Percentiles rank a stretch among this genome's conserved stretches.
Evolutionary conservation across 2,113 vertebrate genomes (phyloP).

Genomic region (Hippopotamus amphibius): DNA sequence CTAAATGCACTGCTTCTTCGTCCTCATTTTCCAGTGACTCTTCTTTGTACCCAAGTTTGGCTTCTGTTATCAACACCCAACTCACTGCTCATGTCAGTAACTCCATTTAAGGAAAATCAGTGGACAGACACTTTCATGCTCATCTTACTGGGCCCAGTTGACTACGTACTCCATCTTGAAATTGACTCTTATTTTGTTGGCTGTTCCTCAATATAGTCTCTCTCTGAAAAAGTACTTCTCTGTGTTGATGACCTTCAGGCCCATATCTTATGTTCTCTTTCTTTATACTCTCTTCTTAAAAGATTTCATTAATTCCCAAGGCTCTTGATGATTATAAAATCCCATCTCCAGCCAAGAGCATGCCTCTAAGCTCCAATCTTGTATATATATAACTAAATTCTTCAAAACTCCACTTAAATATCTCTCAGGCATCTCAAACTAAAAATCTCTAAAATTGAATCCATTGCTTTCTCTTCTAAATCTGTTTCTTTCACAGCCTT

Average conservation of each 20-base stretch:
- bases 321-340: not conserved
- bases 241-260: not conserved
- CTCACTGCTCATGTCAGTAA: not conserved
- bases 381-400: not conserved
- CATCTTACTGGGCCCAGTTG: not conserved
- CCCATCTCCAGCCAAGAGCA: not conserved
- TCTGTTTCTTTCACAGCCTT: not conserved
- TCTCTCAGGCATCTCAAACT: not conserved
- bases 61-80: not conserved
- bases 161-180: constrained; percentile 15
- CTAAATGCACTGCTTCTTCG: not conserved
- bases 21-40: not conserved
- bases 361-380: not conserved
- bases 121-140: not conserved
- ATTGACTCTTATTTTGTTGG: not conserved
- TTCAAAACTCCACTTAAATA: not conserved
- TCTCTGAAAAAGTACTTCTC: not conserved
- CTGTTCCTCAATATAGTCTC: not conserved
- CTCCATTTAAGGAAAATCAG: not conserved
- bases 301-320: constrained; percentile 16
- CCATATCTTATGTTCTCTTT: not conserved
- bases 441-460: not conserved
- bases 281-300: not conserved
- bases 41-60: not conserved
- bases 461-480: not conserved